A percentile compares a stretch with the other conserved stretches of the same genome.
phyloP scores from a whole-genome alignment of 1,140 invertebrate species.

The Heliconius hewitsoni region DNA sequence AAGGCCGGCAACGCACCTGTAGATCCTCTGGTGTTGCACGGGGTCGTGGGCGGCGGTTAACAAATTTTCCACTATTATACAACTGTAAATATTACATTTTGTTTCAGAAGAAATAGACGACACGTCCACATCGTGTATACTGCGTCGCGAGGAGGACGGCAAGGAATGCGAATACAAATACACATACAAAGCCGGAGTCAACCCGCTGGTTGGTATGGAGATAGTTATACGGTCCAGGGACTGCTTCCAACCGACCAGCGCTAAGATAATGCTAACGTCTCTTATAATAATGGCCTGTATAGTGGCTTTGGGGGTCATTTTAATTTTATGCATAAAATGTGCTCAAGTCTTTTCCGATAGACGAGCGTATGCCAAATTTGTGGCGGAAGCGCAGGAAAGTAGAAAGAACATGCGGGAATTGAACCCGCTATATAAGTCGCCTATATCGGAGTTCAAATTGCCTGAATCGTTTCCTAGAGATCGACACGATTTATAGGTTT shows the following conservation, averaged over 20 bases:
- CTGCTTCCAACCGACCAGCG: constrained; percentile 68
- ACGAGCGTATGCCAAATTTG: constrained; percentile 78
- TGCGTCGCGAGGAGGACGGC: constrained; percentile 67
- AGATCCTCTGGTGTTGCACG: too few relatives aligned
- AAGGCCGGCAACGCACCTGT: too few relatives aligned
- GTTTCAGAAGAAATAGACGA: constrained; percentile 29
- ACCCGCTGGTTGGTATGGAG: constrained; percentile 56
- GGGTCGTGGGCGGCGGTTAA: too few relatives aligned
- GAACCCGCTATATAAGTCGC: constrained; percentile 82
- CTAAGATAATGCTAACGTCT: constrained; percentile 59
- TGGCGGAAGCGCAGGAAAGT: constrained; percentile 67
- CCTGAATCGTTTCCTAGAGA: constrained; percentile 77
- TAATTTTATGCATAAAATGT: constrained; percentile 69
- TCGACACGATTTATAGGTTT: constrained; percentile 55
- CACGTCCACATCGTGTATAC: constrained; percentile 62
- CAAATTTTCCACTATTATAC: not conserved
- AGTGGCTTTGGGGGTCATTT: constrained; percentile 69
- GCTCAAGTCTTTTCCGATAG: constrained; percentile 76
- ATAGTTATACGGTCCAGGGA: constrained; percentile 66
- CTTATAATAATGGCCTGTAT: constrained; percentile 73
- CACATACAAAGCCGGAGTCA: constrained; percentile 62
- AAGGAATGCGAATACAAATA: constrained; percentile 79
- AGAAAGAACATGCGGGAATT: constrained; percentile 64
- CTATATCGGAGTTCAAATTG: constrained; percentile 78
- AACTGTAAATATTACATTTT: not conserved